Percentiles rank a stretch among this genome's conserved stretches.
phyloP scores from a whole-genome alignment of 2,113 vertebrate genomes.

The Synodontis membranacea region DNA sequence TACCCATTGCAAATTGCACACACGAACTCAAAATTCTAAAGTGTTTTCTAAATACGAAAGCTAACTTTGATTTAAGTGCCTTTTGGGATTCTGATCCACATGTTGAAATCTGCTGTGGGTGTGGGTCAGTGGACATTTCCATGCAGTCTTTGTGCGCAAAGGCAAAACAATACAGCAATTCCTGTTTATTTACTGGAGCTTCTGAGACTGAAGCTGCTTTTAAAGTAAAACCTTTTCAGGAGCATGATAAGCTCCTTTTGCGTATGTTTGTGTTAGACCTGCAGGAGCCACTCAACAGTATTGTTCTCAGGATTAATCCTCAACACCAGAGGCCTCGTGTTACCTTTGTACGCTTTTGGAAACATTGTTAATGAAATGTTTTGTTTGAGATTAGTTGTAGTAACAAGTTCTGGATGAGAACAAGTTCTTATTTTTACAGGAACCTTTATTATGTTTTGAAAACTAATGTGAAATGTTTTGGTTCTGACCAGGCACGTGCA shows the following conservation, averaged over 20 bases:
- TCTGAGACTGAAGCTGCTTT: not conserved
- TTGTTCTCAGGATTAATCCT: not conserved
- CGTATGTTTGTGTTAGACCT: not conserved
- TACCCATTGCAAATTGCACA: not conserved
- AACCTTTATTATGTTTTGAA: no score
- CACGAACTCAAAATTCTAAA: not conserved
- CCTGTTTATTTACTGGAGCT: not conserved
- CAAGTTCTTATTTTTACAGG: no score
- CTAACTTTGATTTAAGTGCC: not conserved
- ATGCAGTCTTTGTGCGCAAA: not conserved
- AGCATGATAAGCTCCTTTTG: not conserved
- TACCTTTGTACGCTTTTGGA: not conserved
- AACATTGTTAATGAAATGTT: not conserved
- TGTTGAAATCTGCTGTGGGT: not conserved
- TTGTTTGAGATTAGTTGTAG: not conserved
- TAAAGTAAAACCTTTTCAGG: not conserved
- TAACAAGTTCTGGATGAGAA: not conserved
- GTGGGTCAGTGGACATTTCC: not conserved
- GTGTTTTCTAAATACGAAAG: not conserved
- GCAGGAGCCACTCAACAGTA: not conserved
- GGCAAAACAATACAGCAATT: not conserved
- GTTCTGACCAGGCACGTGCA: no score
- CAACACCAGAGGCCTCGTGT: not conserved
- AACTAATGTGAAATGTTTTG: no score
- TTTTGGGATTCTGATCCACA: not conserved